Conservation (phyloP, 2,888 invertebrate species). For the Villa cingulata region DNA sequence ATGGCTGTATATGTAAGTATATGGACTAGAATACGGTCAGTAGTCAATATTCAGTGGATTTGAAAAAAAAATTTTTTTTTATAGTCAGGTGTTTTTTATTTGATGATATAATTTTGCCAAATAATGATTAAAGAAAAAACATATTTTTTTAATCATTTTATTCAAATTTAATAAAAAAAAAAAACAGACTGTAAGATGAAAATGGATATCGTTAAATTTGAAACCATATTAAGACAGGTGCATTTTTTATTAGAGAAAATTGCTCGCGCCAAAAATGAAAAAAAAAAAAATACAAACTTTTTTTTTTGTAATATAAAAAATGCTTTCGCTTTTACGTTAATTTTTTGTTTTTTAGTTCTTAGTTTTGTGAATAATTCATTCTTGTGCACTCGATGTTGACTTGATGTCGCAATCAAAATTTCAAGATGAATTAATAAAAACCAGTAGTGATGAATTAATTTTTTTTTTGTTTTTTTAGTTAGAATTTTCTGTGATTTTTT, state of each 20-base stretch:
- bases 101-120: background rate
- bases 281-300: background rate
- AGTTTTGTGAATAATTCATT: background rate
- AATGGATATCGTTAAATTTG: background rate
- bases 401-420: background rate
- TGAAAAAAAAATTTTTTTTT: background rate
- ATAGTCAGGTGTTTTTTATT: background rate
- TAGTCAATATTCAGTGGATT: background rate
- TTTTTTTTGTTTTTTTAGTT: background rate
- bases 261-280: background rate
- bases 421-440: background rate
- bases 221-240: background rate
- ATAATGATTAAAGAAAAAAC: background rate
- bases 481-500: no score
- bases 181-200: background rate
- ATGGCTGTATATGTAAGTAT: no score
- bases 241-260: background rate
- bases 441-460: background rate
- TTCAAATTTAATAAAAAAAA: no score
- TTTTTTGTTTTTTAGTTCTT: no score
- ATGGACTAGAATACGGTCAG: background rate
- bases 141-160: no score
- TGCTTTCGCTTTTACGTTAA: no score
- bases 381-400: background rate
- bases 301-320: background rate